Conservation (phyloP, 2,888 invertebrate species). For the Rhaphigaster nebulosa region DNA sequence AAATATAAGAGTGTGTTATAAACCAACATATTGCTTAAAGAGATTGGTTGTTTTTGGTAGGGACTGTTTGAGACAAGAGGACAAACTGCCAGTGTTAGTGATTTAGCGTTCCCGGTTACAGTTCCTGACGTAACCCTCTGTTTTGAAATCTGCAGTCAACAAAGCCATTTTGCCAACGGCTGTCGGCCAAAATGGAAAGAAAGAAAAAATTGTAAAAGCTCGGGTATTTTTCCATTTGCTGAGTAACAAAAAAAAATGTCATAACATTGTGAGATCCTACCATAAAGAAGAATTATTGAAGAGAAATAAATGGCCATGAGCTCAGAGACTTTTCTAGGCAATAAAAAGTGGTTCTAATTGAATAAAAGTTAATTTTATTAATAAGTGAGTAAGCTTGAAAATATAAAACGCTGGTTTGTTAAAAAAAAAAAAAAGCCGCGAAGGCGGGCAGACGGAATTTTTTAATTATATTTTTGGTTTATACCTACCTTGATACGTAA, state of each 20-base stretch:
- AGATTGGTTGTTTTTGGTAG: background rate
- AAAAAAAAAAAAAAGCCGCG: no score
- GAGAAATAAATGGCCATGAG: background rate
- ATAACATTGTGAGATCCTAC: background rate
- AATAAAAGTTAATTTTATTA: no score
- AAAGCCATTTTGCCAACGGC: background rate
- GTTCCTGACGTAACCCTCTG: background rate
- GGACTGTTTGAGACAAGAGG: background rate
- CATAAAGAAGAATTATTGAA: background rate
- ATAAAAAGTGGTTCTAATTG: no score
- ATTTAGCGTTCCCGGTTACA: background rate
- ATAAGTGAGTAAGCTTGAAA: no score
- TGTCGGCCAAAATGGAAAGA: background rate
- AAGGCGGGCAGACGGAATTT: no score
- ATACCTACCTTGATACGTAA: no score
- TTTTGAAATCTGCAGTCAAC: constrained; percentile 1
- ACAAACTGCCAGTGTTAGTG: background rate
- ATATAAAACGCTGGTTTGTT: no score
- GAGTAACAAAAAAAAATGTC: background rate
- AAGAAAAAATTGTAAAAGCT: background rate
- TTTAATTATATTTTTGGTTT: no score
- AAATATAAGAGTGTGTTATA: background rate
- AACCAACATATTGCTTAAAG: background rate
- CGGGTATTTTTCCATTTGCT: background rate
- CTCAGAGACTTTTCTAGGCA: no score